A percentile compares a stretch with the other conserved stretches of the same genome.
Conservation (phyloP, 1,140 invertebrate genomes). For the Macrobrachium rosenbergii region DNA sequence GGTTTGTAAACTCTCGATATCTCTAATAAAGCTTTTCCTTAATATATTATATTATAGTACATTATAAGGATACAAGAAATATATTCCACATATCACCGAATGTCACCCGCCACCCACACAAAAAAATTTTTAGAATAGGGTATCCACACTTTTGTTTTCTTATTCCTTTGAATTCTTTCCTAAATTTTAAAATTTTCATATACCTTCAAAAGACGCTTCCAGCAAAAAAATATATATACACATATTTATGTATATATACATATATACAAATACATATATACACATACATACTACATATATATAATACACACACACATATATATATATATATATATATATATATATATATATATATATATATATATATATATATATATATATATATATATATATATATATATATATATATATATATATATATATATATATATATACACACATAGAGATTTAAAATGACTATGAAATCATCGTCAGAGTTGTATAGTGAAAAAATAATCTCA, state of each 20-base stretch:
- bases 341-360: conserved; percentile 29
- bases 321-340: conserved; percentile 29
- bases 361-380: conserved; percentile 24
- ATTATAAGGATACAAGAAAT: too few species aligned
- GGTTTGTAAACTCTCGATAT: too few species aligned
- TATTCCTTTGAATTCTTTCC: too few species aligned
- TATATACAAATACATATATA: conserved; percentile 2
- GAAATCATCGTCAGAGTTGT: neutral
- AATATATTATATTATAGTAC: too few species aligned
- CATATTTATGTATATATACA: conserved; percentile 17
- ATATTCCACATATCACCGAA: too few species aligned
- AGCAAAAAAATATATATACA: conserved; percentile 15
- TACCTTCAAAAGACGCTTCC: too few species aligned
- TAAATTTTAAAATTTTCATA: too few species aligned
- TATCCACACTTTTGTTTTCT: too few species aligned
- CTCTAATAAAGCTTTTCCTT: too few species aligned
- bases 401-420: conserved; percentile 26
- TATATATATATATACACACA: neutral
- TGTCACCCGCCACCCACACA: too few species aligned
- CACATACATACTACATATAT: conserved; percentile 4
- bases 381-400: conserved; percentile 30
- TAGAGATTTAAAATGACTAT: neutral
- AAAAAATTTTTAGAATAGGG: too few species aligned
- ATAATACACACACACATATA: conserved; percentile 17
- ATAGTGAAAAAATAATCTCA: neutral